Evolutionary conservation across 2,888 invertebrate genomes (phyloP).

Genomic region (Meteorus colon): DNA sequence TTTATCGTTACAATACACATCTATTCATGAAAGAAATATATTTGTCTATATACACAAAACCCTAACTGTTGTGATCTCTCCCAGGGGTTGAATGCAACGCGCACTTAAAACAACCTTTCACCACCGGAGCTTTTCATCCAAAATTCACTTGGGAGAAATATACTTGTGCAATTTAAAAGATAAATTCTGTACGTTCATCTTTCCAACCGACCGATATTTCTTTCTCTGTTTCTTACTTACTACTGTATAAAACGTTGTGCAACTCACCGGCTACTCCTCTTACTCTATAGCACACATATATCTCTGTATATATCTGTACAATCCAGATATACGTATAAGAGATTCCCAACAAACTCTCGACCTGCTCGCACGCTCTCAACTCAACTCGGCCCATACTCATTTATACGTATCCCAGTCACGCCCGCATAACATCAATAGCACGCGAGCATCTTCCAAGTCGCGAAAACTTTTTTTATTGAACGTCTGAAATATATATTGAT

Average conservation of each 20-base stretch:
- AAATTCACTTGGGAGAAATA: constrained; percentile 45
- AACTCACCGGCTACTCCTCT: background rate
- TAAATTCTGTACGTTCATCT: constrained; percentile 53
- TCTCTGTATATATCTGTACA: background rate
- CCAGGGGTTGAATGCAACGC: background rate
- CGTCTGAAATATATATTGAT: constrained; percentile 19
- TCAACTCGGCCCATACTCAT: constrained; percentile 9
- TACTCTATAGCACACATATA: background rate
- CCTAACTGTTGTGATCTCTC: constrained; percentile 11
- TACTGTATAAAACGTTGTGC: background rate
- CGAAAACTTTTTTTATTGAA: constrained; percentile 38
- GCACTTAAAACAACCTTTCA: constrained; percentile 26
- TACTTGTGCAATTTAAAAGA: constrained; percentile 48
- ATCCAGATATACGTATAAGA: background rate
- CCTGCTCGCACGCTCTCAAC: constrained; percentile 3
- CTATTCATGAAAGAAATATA: background rate
- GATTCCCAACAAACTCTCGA: constrained; percentile 1
- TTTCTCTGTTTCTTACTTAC: background rate
- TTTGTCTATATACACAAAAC: background rate
- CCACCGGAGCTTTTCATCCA: constrained; percentile 46
- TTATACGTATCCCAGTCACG: constrained; percentile 34
- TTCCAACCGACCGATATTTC: constrained; percentile 28
- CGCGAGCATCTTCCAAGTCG: constrained; percentile 30
- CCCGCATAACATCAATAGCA: constrained; percentile 28
- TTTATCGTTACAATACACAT: too few species aligned